A percentile compares a stretch with the other conserved stretches of the same genome.
phyloP scores from a whole-genome alignment of 2,888 invertebrate species.

The Tachina lurida region DNA sequence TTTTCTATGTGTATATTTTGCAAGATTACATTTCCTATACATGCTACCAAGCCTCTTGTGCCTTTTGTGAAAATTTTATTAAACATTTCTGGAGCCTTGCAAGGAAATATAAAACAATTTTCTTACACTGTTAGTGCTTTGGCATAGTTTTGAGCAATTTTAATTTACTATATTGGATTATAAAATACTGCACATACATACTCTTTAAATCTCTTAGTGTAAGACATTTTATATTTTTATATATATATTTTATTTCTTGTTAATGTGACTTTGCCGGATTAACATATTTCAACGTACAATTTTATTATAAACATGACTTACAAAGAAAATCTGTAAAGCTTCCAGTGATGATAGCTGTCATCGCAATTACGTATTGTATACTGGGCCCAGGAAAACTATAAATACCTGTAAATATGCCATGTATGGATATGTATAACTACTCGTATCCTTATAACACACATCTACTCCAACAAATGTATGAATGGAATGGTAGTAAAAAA shows the following conservation, averaged over 20 bases:
- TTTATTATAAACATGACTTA: constrained; percentile 20
- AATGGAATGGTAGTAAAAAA: constrained; percentile 1
- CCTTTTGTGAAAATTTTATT: too few species aligned
- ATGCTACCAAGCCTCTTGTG: too few species aligned
- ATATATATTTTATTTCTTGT: not conserved
- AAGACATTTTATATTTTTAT: not conserved
- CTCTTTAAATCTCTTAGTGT: not conserved
- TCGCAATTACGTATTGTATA: not conserved
- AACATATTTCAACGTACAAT: constrained; percentile 30
- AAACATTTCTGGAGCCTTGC: too few species aligned
- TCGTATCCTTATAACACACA: not conserved
- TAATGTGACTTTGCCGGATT: constrained; percentile 43
- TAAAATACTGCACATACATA: too few species aligned
- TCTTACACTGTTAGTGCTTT: too few species aligned
- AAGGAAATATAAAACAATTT: too few species aligned
- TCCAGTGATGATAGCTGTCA: constrained; percentile 42
- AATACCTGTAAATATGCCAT: not conserved
- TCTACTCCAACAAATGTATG: not conserved
- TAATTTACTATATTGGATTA: too few species aligned
- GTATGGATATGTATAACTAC: not conserved
- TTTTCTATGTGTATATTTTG: too few species aligned
- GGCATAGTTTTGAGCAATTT: too few species aligned
- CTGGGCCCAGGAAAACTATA: not conserved
- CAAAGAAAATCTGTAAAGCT: constrained; percentile 31
- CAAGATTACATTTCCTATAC: too few species aligned